Conservation (phyloP, 2,888 invertebrate species). For the Noctua fimbriata region DNA sequence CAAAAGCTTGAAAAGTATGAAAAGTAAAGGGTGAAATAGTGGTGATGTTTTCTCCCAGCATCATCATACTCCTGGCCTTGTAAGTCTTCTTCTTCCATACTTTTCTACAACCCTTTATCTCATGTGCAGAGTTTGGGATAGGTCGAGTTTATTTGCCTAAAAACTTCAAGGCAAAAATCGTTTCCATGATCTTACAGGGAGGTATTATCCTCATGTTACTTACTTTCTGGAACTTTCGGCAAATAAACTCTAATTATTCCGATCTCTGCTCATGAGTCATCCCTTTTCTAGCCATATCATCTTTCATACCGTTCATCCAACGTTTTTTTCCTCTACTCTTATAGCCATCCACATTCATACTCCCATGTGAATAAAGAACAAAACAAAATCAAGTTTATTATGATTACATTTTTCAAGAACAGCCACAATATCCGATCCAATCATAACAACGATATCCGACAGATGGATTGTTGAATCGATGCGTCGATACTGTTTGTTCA, state of each 20-base stretch:
- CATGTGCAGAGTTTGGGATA: neutral
- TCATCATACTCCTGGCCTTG: no score
- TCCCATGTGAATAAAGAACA: constrained; percentile 17
- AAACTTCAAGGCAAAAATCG: neutral
- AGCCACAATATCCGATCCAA: constrained; percentile 20
- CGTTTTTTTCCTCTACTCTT: neutral
- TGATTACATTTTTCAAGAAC: constrained; percentile 11
- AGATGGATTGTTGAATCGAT: constrained; percentile 45
- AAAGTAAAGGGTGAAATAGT: no score
- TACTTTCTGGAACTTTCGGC: neutral
- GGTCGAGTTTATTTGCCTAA: neutral
- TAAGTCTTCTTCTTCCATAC: neutral
- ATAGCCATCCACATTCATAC: neutral
- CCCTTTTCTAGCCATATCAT: no score
- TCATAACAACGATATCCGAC: constrained; percentile 51
- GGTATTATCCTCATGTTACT: neutral
- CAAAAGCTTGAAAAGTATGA: neutral
- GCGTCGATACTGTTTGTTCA: constrained; percentile 53
- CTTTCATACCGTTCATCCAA: neutral
- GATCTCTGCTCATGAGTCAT: neutral
- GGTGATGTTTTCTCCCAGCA: no score
- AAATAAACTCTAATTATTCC: neutral
- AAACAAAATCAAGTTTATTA: constrained; percentile 34
- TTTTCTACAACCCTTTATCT: neutral
- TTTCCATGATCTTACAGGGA: neutral